Percentiles rank a stretch among this genome's conserved stretches.
phyloP scores from a whole-genome alignment of 2,797 vertebrate species.

The Gambusia yucatana region DNA sequence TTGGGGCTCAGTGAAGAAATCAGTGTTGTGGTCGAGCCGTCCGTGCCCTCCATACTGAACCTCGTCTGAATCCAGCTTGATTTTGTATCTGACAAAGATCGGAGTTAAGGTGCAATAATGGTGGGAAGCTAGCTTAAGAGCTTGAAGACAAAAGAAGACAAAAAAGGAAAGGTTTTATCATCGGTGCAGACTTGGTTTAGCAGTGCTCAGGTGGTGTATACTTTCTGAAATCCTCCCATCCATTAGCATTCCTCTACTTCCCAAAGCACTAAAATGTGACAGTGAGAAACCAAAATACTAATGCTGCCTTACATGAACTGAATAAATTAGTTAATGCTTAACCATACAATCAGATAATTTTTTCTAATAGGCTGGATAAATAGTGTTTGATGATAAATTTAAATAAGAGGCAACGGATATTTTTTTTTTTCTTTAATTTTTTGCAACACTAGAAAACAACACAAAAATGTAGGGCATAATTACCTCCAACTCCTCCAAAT shows the following conservation, averaged over 20 bases:
- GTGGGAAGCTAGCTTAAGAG: constrained; percentile 62
- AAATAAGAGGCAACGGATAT: constrained; percentile 61
- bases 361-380: constrained; percentile 70
- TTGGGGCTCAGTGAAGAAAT: constrained; percentile 87
- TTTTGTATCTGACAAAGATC: constrained; percentile 86
- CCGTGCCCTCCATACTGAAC: constrained; percentile 91
- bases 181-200: constrained; percentile 49
- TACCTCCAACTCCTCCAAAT: not conserved
- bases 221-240: constrained; percentile 62
- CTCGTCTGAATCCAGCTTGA: constrained; percentile 92
- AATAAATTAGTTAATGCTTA: constrained; percentile 58
- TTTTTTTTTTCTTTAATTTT: constrained; percentile 6
- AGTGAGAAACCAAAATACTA: constrained; percentile 45
- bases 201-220: constrained; percentile 56
- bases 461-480: constrained; percentile 20
- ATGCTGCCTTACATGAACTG: constrained; percentile 50
- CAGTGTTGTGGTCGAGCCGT: constrained; percentile 90
- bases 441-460: constrained; percentile 2
- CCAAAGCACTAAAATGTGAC: constrained; percentile 47
- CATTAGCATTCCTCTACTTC: constrained; percentile 61
- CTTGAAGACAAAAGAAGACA: constrained; percentile 51
- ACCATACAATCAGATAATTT: constrained; percentile 67
- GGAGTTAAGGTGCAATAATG: constrained; percentile 83
- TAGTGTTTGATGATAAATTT: constrained; percentile 69
- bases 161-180: constrained; percentile 55